Evolutionary conservation across 2,888 invertebrate genomes (phyloP).

Genomic region (Eustalomyia histrio): DNA sequence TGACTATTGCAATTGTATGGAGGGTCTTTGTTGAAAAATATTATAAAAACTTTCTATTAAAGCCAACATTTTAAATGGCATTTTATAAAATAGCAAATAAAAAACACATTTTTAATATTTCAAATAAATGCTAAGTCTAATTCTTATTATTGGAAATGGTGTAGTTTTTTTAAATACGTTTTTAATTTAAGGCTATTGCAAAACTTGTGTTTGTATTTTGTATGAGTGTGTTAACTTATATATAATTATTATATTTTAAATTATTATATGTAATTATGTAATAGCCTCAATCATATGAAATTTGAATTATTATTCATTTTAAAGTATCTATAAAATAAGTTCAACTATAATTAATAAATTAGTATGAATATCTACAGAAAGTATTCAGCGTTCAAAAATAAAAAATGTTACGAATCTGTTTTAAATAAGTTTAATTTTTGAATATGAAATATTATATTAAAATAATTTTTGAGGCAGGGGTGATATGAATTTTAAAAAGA

Average conservation of each 20-base stretch:
- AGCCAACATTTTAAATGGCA: no score
- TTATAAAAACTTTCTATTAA: no score
- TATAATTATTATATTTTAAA: background rate
- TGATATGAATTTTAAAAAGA: background rate
- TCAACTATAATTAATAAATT: no score
- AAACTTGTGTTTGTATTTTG: conserved; percentile 13
- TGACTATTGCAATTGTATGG: conserved; percentile 60
- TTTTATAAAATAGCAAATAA: no score
- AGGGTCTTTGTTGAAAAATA: conserved; percentile 4
- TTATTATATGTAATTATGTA: conserved; percentile 16
- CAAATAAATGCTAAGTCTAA: background rate
- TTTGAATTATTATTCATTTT: conserved; percentile 3
- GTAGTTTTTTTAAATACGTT: background rate
- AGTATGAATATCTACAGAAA: background rate
- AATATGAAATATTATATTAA: no score
- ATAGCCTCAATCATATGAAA: conserved; percentile 61
- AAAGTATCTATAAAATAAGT: no score
- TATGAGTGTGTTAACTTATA: conserved; percentile 3
- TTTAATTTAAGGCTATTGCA: conserved; percentile 55
- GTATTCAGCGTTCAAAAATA: background rate
- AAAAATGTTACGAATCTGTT: background rate
- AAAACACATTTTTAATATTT: no score
- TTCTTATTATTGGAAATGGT: background rate
- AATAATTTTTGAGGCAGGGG: no score
- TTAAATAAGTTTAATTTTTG: no score